These are phyloP conservation scores for Merluccius polli DNA, from an alignment of 2,797 vertebrate species.

Conservation along the genomic window DNA sequence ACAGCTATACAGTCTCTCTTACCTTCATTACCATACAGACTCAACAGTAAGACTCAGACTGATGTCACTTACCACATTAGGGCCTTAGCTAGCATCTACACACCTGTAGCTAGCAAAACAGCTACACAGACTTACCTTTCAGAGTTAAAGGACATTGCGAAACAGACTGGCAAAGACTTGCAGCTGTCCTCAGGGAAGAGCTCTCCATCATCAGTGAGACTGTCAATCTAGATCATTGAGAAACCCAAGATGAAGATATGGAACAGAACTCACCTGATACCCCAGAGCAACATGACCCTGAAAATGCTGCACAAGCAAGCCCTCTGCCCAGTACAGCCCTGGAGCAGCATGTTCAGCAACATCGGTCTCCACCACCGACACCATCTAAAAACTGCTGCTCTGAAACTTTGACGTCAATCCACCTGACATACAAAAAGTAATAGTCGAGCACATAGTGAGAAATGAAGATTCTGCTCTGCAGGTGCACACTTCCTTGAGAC, in stretches of 20 bases:
- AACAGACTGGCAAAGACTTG: not conserved
- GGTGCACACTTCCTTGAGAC: not conserved
- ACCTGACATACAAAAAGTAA: not conserved
- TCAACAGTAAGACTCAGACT: not conserved
- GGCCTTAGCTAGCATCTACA: slow-evolving; percentile 3
- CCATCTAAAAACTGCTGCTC: not conserved
- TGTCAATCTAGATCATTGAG: not conserved
- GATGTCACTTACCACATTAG: not conserved
- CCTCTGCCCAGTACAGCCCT: not conserved
- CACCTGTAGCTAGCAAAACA: no score
- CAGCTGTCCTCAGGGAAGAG: not conserved
- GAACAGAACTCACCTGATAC: not conserved
- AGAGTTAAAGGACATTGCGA: slow-evolving; percentile 9
- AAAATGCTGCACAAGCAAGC: not conserved
- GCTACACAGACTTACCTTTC: not conserved
- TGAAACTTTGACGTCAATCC: not conserved
- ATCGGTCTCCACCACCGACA: not conserved
- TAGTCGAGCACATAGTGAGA: not conserved
- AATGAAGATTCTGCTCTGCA: slow-evolving; percentile 1
- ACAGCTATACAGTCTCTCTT: not conserved
- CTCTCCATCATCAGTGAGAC: not conserved
- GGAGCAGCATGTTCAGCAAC: not conserved
- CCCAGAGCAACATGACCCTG: not conserved
- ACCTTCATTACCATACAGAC: not conserved
- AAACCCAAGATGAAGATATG: not conserved